Percentiles rank a stretch among this genome's conserved stretches.
phyloP scores from a whole-genome alignment of 2,888 invertebrate species.

The Gisinianus flammeolus region DNA sequence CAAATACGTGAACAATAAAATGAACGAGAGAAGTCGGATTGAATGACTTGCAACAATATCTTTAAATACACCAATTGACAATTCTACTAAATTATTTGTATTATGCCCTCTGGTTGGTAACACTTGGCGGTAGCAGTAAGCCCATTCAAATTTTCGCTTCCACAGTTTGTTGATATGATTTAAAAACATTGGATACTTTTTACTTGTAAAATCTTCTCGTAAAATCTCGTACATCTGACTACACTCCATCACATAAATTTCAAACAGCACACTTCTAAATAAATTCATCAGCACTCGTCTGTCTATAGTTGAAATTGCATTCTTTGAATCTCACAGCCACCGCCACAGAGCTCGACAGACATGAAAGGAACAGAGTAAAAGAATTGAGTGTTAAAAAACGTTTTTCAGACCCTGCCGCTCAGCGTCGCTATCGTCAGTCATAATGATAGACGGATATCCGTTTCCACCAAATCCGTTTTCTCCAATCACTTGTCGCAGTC shows the following conservation, averaged over 20 bases:
- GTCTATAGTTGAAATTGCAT: not conserved
- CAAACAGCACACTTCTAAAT: not conserved
- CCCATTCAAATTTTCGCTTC: not conserved
- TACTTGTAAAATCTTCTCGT: not conserved
- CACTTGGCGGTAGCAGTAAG: not conserved
- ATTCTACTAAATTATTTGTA: constrained; percentile 1
- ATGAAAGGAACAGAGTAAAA: not conserved
- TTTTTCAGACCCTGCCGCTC: not conserved
- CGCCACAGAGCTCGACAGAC: not conserved
- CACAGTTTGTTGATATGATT: not conserved
- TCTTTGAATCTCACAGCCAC: not conserved
- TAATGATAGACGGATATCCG: not conserved
- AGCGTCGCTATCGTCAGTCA: not conserved
- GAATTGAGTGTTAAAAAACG: not conserved
- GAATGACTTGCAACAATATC: not conserved
- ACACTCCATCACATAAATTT: not conserved
- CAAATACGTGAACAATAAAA: not conserved
- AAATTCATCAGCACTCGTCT: not conserved
- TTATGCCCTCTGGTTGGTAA: not conserved
- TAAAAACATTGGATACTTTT: not conserved
- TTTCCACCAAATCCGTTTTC: not conserved
- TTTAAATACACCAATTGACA: not conserved
- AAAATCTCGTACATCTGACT: not conserved
- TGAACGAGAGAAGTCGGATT: not conserved
- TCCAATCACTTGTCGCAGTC: not conserved